Percentiles rank a stretch among this genome's conserved stretches.
Evolutionary conservation across 2,113 vertebrate genomes (phyloP).

Genomic region (Periophthalmus modestus): DNA sequence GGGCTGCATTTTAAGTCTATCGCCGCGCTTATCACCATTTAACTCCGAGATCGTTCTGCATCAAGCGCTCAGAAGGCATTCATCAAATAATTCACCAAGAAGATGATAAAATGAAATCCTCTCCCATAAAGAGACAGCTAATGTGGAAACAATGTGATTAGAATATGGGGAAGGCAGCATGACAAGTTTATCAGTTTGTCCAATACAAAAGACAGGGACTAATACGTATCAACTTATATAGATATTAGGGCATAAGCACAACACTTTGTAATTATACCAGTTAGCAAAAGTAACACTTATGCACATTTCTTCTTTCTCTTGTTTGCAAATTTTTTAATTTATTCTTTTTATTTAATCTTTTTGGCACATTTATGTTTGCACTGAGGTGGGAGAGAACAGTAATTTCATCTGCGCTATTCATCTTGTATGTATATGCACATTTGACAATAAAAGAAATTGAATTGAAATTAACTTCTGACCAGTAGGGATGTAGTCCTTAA

Average conservation of each 20-base stretch:
- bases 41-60: conserved; percentile 53
- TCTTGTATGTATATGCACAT: too few relatives aligned
- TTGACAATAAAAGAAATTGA: too few relatives aligned
- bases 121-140: conserved; percentile 16
- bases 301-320: too few relatives aligned
- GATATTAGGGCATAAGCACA: neutral
- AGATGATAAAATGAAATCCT: conserved; percentile 25
- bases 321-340: too few relatives aligned
- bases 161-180: neutral
- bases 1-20: conserved; percentile 47
- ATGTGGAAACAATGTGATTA: conserved; percentile 20
- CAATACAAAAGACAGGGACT: neutral
- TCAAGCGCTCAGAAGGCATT: conserved; percentile 34
- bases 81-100: conserved; percentile 47
- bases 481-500: too few relatives aligned
- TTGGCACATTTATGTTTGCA: too few relatives aligned
- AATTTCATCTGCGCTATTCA: too few relatives aligned
- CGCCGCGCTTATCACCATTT: conserved; percentile 62
- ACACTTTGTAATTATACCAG: neutral
- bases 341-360: too few relatives aligned
- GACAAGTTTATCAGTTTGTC: conserved; percentile 6
- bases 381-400: too few relatives aligned
- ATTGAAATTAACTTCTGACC: too few relatives aligned
- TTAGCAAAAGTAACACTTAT: too few relatives aligned
- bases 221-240: neutral